Conservation (phyloP, 2,888 invertebrate genomes). For the Lochmaea capreae region DNA sequence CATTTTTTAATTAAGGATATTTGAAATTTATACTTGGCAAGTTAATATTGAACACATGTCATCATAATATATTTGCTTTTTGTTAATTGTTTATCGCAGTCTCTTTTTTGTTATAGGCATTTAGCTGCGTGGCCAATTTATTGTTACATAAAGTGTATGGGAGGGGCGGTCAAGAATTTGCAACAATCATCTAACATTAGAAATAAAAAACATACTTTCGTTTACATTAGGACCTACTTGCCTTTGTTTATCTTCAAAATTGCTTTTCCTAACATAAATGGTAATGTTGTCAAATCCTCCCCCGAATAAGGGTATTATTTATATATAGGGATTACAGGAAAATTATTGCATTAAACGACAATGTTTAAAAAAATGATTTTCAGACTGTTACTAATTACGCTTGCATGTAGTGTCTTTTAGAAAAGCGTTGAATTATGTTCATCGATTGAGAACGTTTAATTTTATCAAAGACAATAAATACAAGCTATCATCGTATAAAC, state of each 20-base stretch:
- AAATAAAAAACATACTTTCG: not conserved
- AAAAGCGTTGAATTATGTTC: no score
- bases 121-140: conserved; percentile 55
- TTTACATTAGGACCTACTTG: conserved; percentile 4
- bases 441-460: not conserved
- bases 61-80: conserved; percentile 66
- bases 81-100: conserved; percentile 68
- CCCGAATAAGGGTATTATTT: conserved; percentile 17
- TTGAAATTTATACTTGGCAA: conserved; percentile 20
- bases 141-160: conserved; percentile 19
- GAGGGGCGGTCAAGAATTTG: conserved; percentile 37
- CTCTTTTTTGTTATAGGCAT: conserved; percentile 63
- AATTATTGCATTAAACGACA: conserved; percentile 10
- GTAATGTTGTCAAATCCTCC: conserved; percentile 32
- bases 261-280: conserved; percentile 23
- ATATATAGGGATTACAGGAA: conserved; percentile 20
- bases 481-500: conserved; percentile 1
- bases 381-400: not conserved
- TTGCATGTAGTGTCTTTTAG: conserved; percentile 1
- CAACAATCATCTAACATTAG: conserved; percentile 30
- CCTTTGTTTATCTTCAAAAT: conserved; percentile 28
- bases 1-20: not conserved
- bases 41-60: conserved; percentile 50
- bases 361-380: not conserved
- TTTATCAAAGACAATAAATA: conserved; percentile 15